Evolutionary conservation across 2,888 invertebrate species (phyloP).

Genomic region (Mayetiola destructor): DNA sequence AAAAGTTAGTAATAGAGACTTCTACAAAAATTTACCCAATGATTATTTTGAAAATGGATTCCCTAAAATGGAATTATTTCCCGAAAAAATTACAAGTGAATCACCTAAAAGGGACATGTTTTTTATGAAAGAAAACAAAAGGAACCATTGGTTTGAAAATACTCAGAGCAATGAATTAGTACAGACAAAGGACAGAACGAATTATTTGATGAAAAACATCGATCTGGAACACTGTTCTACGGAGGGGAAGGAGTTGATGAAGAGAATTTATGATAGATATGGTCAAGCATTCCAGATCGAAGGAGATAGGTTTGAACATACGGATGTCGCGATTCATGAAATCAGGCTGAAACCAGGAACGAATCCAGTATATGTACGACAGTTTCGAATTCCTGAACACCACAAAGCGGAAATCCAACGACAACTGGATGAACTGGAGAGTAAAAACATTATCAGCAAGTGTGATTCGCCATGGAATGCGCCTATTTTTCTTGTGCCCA

Average conservation of each 20-base stretch:
- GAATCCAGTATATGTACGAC: neutral
- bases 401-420: neutral
- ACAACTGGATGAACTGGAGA: neutral
- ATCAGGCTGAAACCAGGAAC: neutral
- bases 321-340: neutral
- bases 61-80: no score
- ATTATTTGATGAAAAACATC: no score
- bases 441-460: neutral
- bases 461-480: neutral
- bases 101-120: no score
- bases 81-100: no score
- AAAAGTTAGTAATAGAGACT: no score
- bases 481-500: neutral
- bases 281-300: neutral
- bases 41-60: no score
- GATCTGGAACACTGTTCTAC: neutral
- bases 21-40: no score
- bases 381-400: neutral
- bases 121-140: no score
- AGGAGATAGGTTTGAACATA: neutral
- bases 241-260: neutral
- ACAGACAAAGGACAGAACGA: no score
- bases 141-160: no score
- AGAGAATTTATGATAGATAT: neutral
- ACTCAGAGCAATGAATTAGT: no score